Base-by-base conservation (phyloP, 2,797 vertebrate genomes). In the Hylomyscus alleni region DNA sequence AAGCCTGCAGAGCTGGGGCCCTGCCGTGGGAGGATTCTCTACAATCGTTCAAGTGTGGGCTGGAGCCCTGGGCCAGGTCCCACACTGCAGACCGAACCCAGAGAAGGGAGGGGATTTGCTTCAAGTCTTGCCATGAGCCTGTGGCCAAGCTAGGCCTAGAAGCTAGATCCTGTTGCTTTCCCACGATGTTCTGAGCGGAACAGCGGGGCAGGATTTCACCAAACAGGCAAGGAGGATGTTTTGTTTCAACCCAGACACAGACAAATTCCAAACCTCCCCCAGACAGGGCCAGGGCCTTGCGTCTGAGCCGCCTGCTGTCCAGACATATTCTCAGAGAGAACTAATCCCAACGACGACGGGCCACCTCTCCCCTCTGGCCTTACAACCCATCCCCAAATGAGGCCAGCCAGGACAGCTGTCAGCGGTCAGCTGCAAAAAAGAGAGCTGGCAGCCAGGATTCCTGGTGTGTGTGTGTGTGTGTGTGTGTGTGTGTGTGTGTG, bases 231-330 rank as follows among this genome's bases (percentile, higher is more conserved):
- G 93, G 95, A 96, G 93, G 95, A 92, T 94, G 95, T 97, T 95
- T 95, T 97, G 80, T 93, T 97, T 95, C 93, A 96, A 75, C 67
- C 77, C 97, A 98, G 97, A 97, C 94, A 54, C 82, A 96, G 91
- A 97, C 67, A 31, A 91, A 96, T 97, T 97, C 95, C 97, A 97
- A 94, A 90, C 90, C 92, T 96, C 90, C 84, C 80, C 94, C 89
- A 96, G 94, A 97, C 93, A 50, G 92, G 95, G 95, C 96, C 92
- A 81, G 93, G 83, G 90, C 90, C 95, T 85, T 58, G 34, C 0
- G 89, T 76, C 95, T 37, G 91, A 81, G 85, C 82, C 10, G 93
- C 94, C 97, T 93, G 87, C 90, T 82, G 91, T 94, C 89, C 97
- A 98, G 97, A 97, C 96, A 73, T 85, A 90, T 83, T 96, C 91